Evolutionary conservation across 1,140 invertebrate genomes (phyloP).

Genomic region (Tetramorium simillimum): DNA sequence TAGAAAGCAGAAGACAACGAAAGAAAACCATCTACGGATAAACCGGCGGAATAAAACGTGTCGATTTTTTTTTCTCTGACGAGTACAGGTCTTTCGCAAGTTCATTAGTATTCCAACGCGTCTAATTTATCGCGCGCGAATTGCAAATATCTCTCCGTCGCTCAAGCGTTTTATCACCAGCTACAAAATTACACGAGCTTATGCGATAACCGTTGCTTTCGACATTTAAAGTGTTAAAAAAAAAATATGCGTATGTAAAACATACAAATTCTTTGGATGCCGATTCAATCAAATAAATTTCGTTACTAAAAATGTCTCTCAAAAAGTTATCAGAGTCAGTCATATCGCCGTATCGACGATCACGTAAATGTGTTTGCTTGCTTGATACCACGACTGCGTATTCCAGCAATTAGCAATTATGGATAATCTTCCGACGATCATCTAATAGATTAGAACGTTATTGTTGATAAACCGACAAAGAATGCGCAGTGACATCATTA

Average conservation of each 20-base stretch:
- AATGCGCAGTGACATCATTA: background rate
- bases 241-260: background rate
- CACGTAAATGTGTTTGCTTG: conserved; percentile 54
- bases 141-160: conserved; percentile 8
- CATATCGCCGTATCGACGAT: conserved; percentile 64
- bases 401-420: conserved; percentile 75
- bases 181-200: too few species aligned
- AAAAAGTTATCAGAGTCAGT: background rate
- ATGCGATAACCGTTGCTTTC: background rate
- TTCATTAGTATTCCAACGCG: conserved; percentile 27
- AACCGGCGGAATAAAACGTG: conserved; percentile 15
- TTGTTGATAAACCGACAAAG: conserved; percentile 64
- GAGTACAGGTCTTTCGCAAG: background rate
- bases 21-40: conserved; percentile 44
- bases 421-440: conserved; percentile 71
- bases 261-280: background rate
- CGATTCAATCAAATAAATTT: background rate
- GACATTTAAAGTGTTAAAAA: background rate
- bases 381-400: conserved; percentile 54
- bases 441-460: conserved; percentile 71
- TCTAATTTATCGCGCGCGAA: conserved; percentile 26
- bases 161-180: background rate
- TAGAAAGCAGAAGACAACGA: background rate
- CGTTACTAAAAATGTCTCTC: background rate
- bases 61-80: conserved; percentile 5